A percentile compares a stretch with the other conserved stretches of the same genome.
Evolutionary conservation across 2,113 vertebrate genomes (phyloP).

Genomic region (Trichomycterus rosablanca): DNA sequence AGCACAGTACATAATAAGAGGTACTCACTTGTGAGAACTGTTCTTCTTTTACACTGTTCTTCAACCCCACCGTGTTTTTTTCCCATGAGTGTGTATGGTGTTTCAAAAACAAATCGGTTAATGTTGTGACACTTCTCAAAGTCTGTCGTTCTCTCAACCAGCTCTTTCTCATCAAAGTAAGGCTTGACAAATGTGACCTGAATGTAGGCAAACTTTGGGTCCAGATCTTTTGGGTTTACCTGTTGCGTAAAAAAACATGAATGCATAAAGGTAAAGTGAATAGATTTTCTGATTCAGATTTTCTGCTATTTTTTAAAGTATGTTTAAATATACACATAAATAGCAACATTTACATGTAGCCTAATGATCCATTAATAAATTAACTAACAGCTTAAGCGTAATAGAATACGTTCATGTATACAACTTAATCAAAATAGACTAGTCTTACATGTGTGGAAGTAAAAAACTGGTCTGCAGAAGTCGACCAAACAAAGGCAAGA

Average conservation of each 20-base stretch:
- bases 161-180: constrained; percentile 92
- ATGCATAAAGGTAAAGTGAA: background rate
- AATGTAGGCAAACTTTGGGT: constrained; percentile 85
- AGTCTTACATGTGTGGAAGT: too few relatives aligned
- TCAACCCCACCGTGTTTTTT: constrained; percentile 94
- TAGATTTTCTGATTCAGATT: too few relatives aligned
- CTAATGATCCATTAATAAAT: too few relatives aligned
- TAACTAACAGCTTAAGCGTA: background rate
- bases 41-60: constrained; percentile 92
- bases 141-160: constrained; percentile 81
- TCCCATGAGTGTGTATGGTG: constrained; percentile 89
- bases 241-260: constrained; percentile 44
- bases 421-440: too few relatives aligned
- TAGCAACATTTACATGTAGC: too few relatives aligned
- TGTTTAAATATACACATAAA: too few relatives aligned
- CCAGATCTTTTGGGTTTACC: constrained; percentile 90
- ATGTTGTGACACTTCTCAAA: constrained; percentile 95
- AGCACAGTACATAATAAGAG: background rate
- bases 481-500: too few relatives aligned
- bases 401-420: too few relatives aligned
- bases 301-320: too few relatives aligned
- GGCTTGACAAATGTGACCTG: constrained; percentile 96
- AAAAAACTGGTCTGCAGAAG: too few relatives aligned
- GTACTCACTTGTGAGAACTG: constrained; percentile 81
- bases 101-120: constrained; percentile 89